These are phyloP conservation scores for Polia nebulosa DNA, from an alignment of 2,888 invertebrate genomes.

Conservation along the genomic window DNA sequence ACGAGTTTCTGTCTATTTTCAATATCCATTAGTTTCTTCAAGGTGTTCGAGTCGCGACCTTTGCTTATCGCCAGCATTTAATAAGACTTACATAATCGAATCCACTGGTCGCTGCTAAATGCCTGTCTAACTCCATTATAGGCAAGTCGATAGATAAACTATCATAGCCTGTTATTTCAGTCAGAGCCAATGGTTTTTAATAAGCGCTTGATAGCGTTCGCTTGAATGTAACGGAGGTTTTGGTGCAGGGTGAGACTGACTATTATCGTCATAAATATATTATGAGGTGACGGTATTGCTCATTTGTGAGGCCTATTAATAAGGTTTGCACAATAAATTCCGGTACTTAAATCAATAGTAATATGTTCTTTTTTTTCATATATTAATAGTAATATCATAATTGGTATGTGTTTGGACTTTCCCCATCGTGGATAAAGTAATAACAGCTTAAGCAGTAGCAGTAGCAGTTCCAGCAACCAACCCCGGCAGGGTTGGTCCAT, in stretches of 20 bases:
- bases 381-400: no score
- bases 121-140: slow-evolving; percentile 10
- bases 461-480: no score
- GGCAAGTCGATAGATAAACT: slow-evolving; percentile 33
- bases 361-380: no score
- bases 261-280: neutral
- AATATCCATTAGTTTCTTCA: slow-evolving; percentile 1
- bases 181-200: slow-evolving; percentile 40
- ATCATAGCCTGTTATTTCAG: slow-evolving; percentile 29
- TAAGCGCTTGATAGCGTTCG: slow-evolving; percentile 19
- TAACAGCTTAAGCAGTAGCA: no score
- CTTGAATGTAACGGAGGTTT: slow-evolving; percentile 48
- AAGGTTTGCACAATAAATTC: no score
- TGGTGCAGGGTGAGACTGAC: slow-evolving; percentile 28
- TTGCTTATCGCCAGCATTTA: slow-evolving; percentile 20
- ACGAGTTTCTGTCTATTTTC: neutral
- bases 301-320: no score
- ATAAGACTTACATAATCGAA: slow-evolving; percentile 47
- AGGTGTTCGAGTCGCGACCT: neutral
- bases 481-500: no score
- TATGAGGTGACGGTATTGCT: no score
- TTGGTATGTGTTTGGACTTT: no score
- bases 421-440: no score
- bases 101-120: slow-evolving; percentile 19
- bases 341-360: no score